phyloP scores from a whole-genome alignment of 2,797 vertebrate genomes.

The Centroberyx gerrardi region DNA sequence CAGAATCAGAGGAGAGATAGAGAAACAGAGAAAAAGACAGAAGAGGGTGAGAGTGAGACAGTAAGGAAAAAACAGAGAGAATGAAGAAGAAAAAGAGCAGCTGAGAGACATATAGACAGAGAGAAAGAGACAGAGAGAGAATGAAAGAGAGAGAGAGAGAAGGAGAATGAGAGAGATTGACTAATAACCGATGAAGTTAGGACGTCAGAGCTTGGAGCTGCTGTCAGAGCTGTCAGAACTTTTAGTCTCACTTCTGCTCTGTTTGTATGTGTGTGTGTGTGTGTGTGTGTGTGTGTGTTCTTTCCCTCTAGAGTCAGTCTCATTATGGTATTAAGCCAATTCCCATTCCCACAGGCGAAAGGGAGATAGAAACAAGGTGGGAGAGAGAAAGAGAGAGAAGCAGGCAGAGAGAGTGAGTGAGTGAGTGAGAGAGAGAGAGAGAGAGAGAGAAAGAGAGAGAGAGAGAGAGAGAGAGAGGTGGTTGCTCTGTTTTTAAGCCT shows the following conservation, averaged over 20 bases:
- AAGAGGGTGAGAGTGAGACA: conserved; percentile 9
- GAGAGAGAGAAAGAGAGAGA: too few species aligned
- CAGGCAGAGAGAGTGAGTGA: not conserved
- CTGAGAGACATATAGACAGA: not conserved
- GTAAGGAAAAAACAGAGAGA: conserved; percentile 10
- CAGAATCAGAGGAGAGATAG: not conserved
- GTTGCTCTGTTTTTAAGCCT: conserved; percentile 37
- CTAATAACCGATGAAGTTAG: conserved; percentile 26
- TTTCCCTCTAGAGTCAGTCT: conserved; percentile 53
- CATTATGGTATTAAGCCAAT: conserved; percentile 69
- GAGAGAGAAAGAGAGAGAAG: not conserved
- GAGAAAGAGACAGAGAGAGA: not conserved
- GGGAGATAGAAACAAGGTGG: not conserved
- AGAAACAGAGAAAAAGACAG: conserved; percentile 17
- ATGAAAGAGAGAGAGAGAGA: not conserved
- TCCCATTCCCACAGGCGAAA: conserved; percentile 46
- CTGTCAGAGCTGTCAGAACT: conserved; percentile 49
- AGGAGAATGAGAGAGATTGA: conserved; percentile 17
- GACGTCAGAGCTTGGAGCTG: conserved; percentile 47
- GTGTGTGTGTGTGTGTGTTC: conserved; percentile 19
- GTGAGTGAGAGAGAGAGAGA: too few species aligned
- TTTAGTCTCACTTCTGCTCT: conserved; percentile 42
- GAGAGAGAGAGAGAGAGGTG: too few species aligned
- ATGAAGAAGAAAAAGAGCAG: not conserved
- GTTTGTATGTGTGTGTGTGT: conserved; percentile 17